These are phyloP conservation scores for Zaprionus camerounensis DNA, from an alignment of 1,140 invertebrate genomes.

Conservation along the genomic window DNA sequence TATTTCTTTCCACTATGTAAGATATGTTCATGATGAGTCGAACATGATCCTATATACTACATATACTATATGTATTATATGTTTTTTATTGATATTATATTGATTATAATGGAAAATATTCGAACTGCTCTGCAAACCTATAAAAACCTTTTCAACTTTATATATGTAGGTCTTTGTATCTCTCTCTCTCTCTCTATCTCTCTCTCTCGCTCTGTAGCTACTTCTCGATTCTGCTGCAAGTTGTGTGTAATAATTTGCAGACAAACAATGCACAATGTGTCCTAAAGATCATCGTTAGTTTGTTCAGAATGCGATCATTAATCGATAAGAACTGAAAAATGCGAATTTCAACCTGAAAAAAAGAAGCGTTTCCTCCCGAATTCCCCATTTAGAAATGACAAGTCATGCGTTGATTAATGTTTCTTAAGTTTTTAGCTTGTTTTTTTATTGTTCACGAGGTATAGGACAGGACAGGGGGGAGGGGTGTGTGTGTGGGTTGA, in stretches of 20 bases:
- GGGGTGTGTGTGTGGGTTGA: neutral
- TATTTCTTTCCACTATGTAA: neutral
- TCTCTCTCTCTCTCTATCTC: too few species aligned
- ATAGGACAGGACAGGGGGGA: too few species aligned
- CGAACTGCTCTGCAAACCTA: too few species aligned
- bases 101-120: too few species aligned
- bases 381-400: neutral
- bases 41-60: too few species aligned
- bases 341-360: neutral
- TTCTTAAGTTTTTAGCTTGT: conserved; percentile 19
- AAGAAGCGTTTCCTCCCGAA: neutral
- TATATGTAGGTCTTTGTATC: too few species aligned
- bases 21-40: too few species aligned
- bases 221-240: neutral
- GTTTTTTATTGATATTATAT: too few species aligned
- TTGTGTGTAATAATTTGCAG: neutral
- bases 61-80: too few species aligned
- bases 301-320: neutral
- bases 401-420: neutral
- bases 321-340: neutral
- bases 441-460: conserved; percentile 61
- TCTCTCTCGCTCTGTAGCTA: too few species aligned
- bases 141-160: too few species aligned
- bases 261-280: conserved; percentile 1
- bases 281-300: neutral